Conservation (phyloP, 37 sponge, comb jelly and placozoan genomes). For the Agelas oroides region DNA sequence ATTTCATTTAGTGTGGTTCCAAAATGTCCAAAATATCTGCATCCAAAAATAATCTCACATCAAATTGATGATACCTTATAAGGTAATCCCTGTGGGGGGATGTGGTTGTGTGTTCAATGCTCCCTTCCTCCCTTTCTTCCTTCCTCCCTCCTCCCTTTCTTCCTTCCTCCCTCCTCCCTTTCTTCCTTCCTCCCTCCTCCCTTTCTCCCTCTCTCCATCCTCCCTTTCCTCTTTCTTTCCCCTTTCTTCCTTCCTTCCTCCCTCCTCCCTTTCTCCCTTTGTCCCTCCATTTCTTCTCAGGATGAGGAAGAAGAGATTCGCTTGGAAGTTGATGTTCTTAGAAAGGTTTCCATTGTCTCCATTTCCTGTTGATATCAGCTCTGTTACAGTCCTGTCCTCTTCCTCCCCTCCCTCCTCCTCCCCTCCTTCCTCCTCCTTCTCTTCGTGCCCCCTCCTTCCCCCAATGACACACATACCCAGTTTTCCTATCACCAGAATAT, state of each 20-base stretch:
- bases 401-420: too few relatives aligned
- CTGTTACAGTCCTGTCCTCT: too few relatives aligned
- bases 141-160: too few relatives aligned
- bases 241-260: too few relatives aligned
- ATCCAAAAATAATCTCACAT: neutral
- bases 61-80: neutral
- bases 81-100: too few relatives aligned
- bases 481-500: constrained; percentile 95
- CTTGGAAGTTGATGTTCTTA: constrained; percentile 93
- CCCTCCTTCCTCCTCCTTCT: too few relatives aligned
- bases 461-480: constrained; percentile 35
- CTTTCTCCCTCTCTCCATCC: neutral
- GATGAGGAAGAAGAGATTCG: constrained; percentile 98
- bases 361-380: neutral
- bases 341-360: constrained; percentile 71
- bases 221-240: too few relatives aligned
- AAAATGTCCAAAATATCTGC: neutral
- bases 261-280: too few relatives aligned
- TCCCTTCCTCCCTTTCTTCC: too few relatives aligned
- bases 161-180: neutral
- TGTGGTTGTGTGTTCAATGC: too few relatives aligned
- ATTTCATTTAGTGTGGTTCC: too few relatives aligned
- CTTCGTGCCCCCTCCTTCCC: too few relatives aligned
- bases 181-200: neutral
- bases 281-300: constrained; percentile 13